Percentiles rank a stretch among this genome's conserved stretches.
Conservation (phyloP, 2,113 vertebrate species). For the Tenebrosternarchus preto region DNA sequence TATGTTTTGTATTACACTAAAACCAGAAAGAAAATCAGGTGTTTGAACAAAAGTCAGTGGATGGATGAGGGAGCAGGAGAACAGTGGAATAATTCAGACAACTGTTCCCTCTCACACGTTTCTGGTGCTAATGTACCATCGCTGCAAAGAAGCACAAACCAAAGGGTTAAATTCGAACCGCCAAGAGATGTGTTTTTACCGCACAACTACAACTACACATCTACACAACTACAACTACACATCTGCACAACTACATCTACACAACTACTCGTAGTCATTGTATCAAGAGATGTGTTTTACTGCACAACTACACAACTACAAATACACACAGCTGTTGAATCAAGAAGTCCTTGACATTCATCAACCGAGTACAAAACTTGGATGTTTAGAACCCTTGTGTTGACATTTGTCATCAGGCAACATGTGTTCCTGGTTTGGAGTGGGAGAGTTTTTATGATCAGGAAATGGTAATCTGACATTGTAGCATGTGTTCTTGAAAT, state of each 20-base stretch:
- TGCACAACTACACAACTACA: too few species aligned
- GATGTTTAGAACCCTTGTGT: conserved; percentile 71
- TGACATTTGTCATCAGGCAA: conserved; percentile 61
- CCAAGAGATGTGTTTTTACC: conserved; percentile 70
- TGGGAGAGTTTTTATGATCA: conserved; percentile 48
- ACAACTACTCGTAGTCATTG: too few species aligned
- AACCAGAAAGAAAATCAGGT: conserved; percentile 61
- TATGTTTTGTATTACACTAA: conserved; percentile 50
- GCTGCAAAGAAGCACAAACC: conserved; percentile 80
- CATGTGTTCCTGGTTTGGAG: conserved; percentile 61
- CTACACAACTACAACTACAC: conserved; percentile 73
- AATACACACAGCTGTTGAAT: conserved; percentile 25
- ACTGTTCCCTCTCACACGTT: conserved; percentile 57
- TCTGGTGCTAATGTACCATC: conserved; percentile 73
- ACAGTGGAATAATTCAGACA: conserved; percentile 28
- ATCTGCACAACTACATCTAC: conserved; percentile 75
- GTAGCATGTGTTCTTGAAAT: conserved; percentile 77
- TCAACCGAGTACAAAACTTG: conserved; percentile 64
- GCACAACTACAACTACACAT: conserved; percentile 74
- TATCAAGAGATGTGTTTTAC: conserved; percentile 66
- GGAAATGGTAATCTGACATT: conserved; percentile 66
- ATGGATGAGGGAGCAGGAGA: conserved; percentile 19
- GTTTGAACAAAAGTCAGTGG: conserved; percentile 56
- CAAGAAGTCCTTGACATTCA: conserved; percentile 71
- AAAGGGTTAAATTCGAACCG: conserved; percentile 76